phyloP scores from a whole-genome alignment of 2,113 vertebrate genomes.

The Semnornis frantzii region DNA sequence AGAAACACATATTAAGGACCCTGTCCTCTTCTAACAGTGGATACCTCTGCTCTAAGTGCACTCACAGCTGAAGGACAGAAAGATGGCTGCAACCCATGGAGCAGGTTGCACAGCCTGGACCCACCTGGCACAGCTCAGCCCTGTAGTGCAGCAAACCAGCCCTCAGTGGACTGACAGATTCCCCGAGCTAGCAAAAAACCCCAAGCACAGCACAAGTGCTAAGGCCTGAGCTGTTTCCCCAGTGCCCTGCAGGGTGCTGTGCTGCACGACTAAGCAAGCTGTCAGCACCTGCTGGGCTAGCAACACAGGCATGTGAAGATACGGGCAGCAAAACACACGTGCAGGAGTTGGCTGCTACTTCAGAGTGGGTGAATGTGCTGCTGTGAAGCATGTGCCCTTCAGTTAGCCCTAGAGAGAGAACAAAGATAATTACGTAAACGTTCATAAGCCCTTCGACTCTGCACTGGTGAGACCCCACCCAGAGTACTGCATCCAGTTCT shows the following conservation, averaged over 20 bases:
- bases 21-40: not conserved
- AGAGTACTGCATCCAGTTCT: no score
- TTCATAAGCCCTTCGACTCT: not conserved
- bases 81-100: rapidly evolving
- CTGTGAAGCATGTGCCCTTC: not conserved
- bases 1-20: not conserved
- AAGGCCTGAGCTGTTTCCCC: not conserved
- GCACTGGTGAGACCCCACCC: no score
- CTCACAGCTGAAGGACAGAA: not conserved
- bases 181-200: not conserved
- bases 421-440: not conserved
- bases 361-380: not conserved
- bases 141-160: not conserved
- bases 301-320: rapidly evolving
- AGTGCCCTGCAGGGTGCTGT: not conserved
- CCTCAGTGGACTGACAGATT: rapidly evolving
- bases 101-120: not conserved
- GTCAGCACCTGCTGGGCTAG: rapidly evolving
- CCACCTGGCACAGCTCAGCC: rapidly evolving
- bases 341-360: not conserved
- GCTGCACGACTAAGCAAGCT: not conserved
- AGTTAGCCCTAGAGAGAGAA: not conserved
- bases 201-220: not conserved
- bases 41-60: not conserved
- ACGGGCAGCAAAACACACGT: no score